Evolutionary conservation across 2,888 invertebrate species (phyloP), one percentile per base, ranked within the genome.

Genomic region (Bursaphelenchus okinawaensis): DNA sequence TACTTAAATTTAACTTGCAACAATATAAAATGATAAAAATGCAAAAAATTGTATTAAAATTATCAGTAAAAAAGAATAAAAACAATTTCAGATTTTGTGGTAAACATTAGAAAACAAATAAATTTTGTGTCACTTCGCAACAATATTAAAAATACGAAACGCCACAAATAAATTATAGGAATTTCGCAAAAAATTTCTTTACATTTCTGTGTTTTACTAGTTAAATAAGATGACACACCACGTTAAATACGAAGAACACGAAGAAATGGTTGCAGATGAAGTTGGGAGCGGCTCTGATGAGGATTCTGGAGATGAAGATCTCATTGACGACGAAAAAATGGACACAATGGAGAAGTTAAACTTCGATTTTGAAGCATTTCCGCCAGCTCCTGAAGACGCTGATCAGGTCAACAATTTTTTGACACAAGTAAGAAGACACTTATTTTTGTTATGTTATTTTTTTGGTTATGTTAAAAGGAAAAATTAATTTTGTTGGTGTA

Each of bases 321-420:
- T 63, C 3, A 28, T 62, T 12, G 61, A 65, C 23, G 68, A 66
- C 23, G 73, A 72, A 22, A 55, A 55, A 19, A 56, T 40, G 7
- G 71, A 66, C 7, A 66, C 63, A 12, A 67, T 68, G 31, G 65
- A 76, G 51, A 67, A 71, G 27, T 51, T 75, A 31, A 73, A 75
- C 55, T 75, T 79, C 57, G 75, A 79, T 55, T 73, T 78, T 55
- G 77, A 77, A 65, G 80, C 75, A 0, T 73, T 72, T 27, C 76
- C 77, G 0, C 72, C 76, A n/a, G 66, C 69, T 27, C 72, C 74
- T 23, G 71, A 70, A 8, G 80, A 80, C 66, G 52, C 67, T 7
- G 73, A 76, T 19, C 76, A 76, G 24, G 65, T 80, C 23, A 65
- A 72, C 31, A 76, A 77, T 67, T 70, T 79, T 67, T 68, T 79